These are phyloP conservation scores for Ateles fusciceps DNA, from an alignment of 2,797 vertebrate genomes.

Conservation along the genomic window DNA sequence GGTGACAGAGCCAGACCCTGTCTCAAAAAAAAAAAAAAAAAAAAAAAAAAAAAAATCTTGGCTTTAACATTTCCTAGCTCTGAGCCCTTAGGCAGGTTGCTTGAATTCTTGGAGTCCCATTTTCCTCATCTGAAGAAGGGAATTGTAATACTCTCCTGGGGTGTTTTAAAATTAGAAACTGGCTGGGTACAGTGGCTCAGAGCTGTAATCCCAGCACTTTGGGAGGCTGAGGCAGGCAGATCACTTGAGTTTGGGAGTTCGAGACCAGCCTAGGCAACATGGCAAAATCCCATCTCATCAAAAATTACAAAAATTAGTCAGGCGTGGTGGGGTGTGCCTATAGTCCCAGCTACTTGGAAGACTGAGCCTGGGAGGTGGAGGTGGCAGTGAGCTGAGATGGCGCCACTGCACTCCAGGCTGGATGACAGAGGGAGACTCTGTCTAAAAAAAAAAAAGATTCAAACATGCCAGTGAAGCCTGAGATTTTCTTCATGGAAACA, in stretches of 20 bases:
- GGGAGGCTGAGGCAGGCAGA: not conserved
- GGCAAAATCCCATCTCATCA: not conserved
- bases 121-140: slow-evolving; percentile 7
- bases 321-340: not conserved
- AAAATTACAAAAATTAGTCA: not conserved
- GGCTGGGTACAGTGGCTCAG: not conserved
- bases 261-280: not conserved
- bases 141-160: not conserved
- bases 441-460: not conserved
- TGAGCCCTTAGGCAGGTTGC: not conserved
- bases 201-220: not conserved
- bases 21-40: too few relatives aligned
- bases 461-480: not conserved
- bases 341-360: not conserved
- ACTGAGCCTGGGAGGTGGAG: not conserved
- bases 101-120: not conserved
- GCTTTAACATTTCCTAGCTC: not conserved
- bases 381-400: not conserved
- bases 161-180: slow-evolving; percentile 21
- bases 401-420: not conserved
- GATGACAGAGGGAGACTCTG: not conserved
- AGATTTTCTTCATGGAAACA: not conserved
- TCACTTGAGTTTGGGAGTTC: not conserved
- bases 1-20: too few relatives aligned
- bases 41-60: not conserved